Percentiles rank a stretch among this genome's conserved stretches.
Conservation (phyloP, 2,888 invertebrate species). For the Leptodirus hochenwartii region DNA sequence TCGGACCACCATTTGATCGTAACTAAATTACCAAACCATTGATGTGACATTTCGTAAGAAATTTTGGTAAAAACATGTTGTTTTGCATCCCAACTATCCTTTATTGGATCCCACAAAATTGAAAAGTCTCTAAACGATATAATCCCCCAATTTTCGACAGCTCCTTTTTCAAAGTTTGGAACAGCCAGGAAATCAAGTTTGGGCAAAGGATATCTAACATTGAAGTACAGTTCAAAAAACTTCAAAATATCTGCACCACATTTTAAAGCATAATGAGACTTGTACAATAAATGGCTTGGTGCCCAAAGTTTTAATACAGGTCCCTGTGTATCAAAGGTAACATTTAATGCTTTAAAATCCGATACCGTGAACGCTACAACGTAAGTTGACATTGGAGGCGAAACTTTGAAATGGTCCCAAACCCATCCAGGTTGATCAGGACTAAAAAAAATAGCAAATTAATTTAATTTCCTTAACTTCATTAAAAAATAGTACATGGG, state of each 20-base stretch:
- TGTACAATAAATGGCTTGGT: slow-evolving; percentile 20
- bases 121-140: slow-evolving; percentile 32
- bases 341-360: slow-evolving; percentile 18
- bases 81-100: slow-evolving; percentile 21
- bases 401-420: slow-evolving; percentile 41
- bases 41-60: slow-evolving; percentile 54
- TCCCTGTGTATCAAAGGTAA: slow-evolving; percentile 14
- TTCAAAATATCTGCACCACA: slow-evolving; percentile 31
- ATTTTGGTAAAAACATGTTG: slow-evolving; percentile 35
- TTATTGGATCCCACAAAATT: slow-evolving; percentile 11
- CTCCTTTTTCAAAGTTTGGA: slow-evolving; percentile 35
- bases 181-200: slow-evolving; percentile 40
- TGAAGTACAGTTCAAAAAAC: slow-evolving; percentile 33
- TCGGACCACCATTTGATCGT: slow-evolving; percentile 54
- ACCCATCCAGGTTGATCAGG: slow-evolving; percentile 32
- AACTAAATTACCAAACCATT: slow-evolving; percentile 58
- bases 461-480: slow-evolving; percentile 19
- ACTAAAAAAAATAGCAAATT: slow-evolving; percentile 18
- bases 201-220: slow-evolving; percentile 31
- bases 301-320: slow-evolving; percentile 29
- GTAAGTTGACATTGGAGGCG: slow-evolving; percentile 60
- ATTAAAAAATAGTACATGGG: too few species aligned
- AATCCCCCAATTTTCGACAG: slow-evolving; percentile 39
- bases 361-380: slow-evolving; percentile 40
- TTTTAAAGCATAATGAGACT: slow-evolving; percentile 30